Conservation (phyloP, 2,888 invertebrate genomes). For the Quadriops clusia region DNA sequence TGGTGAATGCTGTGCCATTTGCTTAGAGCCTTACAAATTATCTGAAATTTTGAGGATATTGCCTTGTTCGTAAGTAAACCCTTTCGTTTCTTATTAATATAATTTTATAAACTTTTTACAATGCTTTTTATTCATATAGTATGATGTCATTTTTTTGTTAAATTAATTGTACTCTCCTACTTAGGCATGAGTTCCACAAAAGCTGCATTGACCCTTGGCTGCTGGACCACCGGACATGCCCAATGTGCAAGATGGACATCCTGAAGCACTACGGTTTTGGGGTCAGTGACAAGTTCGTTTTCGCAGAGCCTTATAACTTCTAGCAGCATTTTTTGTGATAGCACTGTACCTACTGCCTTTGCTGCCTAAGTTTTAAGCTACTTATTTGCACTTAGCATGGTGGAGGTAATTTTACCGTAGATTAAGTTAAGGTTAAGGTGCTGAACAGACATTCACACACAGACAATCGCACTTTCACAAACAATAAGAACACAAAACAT, state of each 20-base stretch:
- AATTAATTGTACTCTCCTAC: conserved; percentile 1
- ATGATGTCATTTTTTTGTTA: conserved; percentile 2
- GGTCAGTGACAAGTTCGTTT: conserved; percentile 47
- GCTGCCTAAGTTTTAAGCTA: conserved; percentile 16
- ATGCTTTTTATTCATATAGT: conserved; percentile 1
- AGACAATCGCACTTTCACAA: no score
- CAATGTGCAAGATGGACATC: conserved; percentile 96
- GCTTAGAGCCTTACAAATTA: conserved; percentile 84
- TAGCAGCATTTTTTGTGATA: conserved; percentile 20
- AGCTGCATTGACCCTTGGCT: conserved; percentile 94
- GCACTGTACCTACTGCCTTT: no score
- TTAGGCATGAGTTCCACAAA: conserved; percentile 94
- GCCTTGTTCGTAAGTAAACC: conserved; percentile 71
- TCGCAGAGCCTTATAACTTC: conserved; percentile 18
- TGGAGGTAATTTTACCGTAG: conserved; percentile 33
- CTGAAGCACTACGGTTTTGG: conserved; percentile 80
- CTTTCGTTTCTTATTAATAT: conserved; percentile 9
- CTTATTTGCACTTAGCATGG: conserved; percentile 22
- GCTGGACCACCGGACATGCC: conserved; percentile 87
- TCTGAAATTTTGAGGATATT: conserved; percentile 78
- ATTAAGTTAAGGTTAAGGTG: no score
- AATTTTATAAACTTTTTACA: neutral
- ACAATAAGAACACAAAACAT: no score
- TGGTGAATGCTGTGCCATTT: conserved; percentile 88
- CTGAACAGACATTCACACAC: no score